Percentiles rank a stretch among this genome's conserved stretches.
phyloP scores from a whole-genome alignment of 2,797 vertebrate genomes.

The Calcarius lapponicus region DNA sequence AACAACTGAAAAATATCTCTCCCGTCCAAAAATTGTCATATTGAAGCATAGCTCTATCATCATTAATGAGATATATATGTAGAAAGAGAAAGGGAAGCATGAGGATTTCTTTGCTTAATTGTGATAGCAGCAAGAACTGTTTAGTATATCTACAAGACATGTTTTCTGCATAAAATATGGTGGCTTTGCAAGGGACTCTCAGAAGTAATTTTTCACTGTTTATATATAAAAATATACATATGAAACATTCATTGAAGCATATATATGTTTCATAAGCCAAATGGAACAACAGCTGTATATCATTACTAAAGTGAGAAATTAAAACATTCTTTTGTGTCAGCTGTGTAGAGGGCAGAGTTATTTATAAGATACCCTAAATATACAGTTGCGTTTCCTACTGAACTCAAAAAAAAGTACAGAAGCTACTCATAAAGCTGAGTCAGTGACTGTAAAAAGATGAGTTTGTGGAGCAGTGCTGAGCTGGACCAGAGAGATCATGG shows the following conservation, averaged over 20 bases:
- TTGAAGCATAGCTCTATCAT: background rate
- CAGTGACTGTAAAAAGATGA: conserved; percentile 40
- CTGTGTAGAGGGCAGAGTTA: conserved; percentile 18
- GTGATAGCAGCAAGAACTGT: background rate
- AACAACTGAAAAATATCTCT: background rate
- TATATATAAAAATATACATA: conserved; percentile 20
- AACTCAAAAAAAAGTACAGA: conserved; percentile 43
- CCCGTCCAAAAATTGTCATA: background rate
- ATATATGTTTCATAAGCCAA: background rate
- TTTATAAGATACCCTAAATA: conserved; percentile 48
- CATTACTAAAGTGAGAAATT: conserved; percentile 39
- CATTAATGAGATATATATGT: conserved; percentile 13
- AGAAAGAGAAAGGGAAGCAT: background rate
- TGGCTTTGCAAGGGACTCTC: background rate
- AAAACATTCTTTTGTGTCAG: conserved; percentile 24
- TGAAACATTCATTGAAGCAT: background rate
- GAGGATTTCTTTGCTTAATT: conserved; percentile 16
- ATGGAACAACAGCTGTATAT: conserved; percentile 44
- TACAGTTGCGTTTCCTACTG: background rate
- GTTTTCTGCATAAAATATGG: conserved; percentile 6
- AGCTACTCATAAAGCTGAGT: conserved; percentile 51
- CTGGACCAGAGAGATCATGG: conserved; percentile 47
- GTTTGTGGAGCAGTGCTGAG: conserved; percentile 18
- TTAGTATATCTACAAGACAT: background rate
- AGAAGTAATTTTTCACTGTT: conserved; percentile 29